Evolutionary conservation across 2,888 invertebrate species (phyloP), one percentile per base, ranked within the genome.

Genomic region (Xanthorhoe spadicearia): DNA sequence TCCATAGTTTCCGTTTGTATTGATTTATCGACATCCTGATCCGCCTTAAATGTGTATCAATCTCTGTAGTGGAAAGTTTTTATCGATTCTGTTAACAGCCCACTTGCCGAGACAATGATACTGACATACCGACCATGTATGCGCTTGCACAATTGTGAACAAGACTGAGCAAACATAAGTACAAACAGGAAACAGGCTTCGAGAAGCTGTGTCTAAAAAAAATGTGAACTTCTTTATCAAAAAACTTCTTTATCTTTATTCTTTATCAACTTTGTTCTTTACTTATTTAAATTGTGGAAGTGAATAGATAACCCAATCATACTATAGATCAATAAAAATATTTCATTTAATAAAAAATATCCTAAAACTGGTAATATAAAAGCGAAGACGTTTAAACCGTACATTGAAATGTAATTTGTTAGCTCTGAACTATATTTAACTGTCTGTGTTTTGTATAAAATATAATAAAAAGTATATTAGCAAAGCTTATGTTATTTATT

Each of bases 31-130:
- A 75, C 73, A 75, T 82, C 79, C 78, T 74, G 77, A 73, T 73
- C 83, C 83, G 82, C 83, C 84, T 77, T 71, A 81, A 76, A 75
- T 83, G 75, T 84, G 83, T 83, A 77, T 74, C 72, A 60, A 63
- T 66, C 72, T 72, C 67, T 69, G 72, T 71, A 75, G 75, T 82
- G 85, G 83, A 84, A 82, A 85, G 80, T 53, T 77, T 73, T 74
- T 69, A 56, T 73, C 66, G 73, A 76, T 77, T 75, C 75, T 77
- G 77, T 77, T 77, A 79, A 76, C 82, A 75, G 60, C 81, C 83
- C 83, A 84, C 81, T 83, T 81, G 79, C 32, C 74, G 65, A 74
- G 81, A 84, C 81, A 83, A 81, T 80, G 79, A 80, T 73, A 75
- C 65, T 64, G 50, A 32, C 32, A 4, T 2, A 64, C 69, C 56